These are phyloP conservation scores for Gorilla gorilla DNA, from an alignment of 2,113 vertebrate genomes.

Conservation along the genomic window DNA sequence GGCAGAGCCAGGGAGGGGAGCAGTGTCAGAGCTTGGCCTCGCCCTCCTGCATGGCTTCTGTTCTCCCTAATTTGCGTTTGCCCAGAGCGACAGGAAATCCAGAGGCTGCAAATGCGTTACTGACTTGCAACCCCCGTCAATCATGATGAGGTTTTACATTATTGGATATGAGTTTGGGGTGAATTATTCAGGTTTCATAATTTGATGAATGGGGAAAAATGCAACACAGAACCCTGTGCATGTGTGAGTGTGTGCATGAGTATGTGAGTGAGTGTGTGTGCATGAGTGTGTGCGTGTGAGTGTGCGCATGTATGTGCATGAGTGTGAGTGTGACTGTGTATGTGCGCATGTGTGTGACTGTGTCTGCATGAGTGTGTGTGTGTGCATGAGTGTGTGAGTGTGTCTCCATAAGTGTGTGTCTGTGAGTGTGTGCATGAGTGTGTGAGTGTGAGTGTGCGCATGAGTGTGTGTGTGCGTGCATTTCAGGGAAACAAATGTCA, in stretches of 20 bases:
- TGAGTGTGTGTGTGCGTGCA: neutral
- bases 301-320: too few relatives aligned
- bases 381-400: neutral
- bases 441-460: neutral
- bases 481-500: neutral
- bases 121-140: neutral
- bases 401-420: neutral
- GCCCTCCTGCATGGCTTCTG: accelerated
- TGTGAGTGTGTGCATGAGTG: neutral
- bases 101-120: neutral
- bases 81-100: neutral
- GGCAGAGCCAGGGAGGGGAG: neutral
- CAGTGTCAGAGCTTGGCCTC: accelerated
- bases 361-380: neutral
- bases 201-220: neutral
- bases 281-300: accelerated
- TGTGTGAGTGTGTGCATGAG: neutral
- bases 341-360: accelerated
- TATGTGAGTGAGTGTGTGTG: neutral
- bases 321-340: neutral
- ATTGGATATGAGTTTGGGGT: constrained; percentile 32
- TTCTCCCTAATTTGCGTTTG: neutral
- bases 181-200: constrained; percentile 19
- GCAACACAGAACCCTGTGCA: neutral
- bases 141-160: neutral